Evolutionary conservation across 2,113 vertebrate species (phyloP).

Genomic region (Psephotus haematonotus): DNA sequence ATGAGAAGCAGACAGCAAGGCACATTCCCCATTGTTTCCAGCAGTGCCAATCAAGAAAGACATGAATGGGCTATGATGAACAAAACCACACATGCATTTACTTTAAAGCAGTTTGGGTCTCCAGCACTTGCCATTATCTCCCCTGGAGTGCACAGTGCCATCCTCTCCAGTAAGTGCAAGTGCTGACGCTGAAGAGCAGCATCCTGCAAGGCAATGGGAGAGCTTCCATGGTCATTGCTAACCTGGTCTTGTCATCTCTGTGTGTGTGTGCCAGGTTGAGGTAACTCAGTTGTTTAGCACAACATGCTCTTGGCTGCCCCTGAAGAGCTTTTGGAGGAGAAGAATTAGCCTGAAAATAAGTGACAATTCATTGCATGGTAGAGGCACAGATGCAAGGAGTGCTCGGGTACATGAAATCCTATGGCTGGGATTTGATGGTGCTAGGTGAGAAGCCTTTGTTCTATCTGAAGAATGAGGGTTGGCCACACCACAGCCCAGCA

Average conservation of each 20-base stretch:
- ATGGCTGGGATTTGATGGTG: not conserved
- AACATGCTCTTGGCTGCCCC: not conserved
- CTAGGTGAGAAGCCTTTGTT: not conserved
- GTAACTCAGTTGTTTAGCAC: not conserved
- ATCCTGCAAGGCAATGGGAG: not conserved
- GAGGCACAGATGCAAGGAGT: not conserved
- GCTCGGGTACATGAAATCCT: not conserved
- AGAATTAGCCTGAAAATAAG: not conserved
- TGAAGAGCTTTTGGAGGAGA: not conserved
- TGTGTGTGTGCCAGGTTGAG: not conserved
- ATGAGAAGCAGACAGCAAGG: not conserved
- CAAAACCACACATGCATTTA: rapidly evolving
- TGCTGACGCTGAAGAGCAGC: not conserved
- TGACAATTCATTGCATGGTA: not conserved
- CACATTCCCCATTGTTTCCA: not conserved
- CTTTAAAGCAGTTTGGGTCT: not conserved
- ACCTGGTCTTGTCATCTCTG: not conserved
- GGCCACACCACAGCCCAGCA: not conserved
- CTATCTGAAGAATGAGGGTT: not conserved
- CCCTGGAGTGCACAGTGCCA: rapidly evolving
- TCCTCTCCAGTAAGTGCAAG: not conserved
- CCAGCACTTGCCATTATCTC: not conserved
- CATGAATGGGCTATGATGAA: not conserved
- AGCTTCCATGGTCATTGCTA: not conserved
- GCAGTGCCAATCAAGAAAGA: not conserved